phyloP scores from a whole-genome alignment of 2,888 invertebrate genomes.

The Tetragonula carbonaria region DNA sequence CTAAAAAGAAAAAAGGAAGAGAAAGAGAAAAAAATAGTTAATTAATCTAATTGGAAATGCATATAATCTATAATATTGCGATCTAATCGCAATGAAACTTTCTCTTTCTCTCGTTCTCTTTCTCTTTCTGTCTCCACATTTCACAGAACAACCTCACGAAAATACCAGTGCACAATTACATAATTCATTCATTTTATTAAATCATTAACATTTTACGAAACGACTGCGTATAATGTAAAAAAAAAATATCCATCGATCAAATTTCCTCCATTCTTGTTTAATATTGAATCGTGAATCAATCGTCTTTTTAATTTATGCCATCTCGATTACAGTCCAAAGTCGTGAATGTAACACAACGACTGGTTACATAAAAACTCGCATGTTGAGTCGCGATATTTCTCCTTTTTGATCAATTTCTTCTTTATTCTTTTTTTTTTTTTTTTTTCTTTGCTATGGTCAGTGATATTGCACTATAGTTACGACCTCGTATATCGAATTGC shows the following conservation, averaged over 20 bases:
- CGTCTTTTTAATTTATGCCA: not conserved
- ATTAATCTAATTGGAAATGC: not conserved
- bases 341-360: slow-evolving; percentile 18
- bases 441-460: not conserved
- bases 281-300: slow-evolving; percentile 3
- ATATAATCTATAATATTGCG: not conserved
- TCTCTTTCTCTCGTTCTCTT: not conserved
- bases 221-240: not conserved
- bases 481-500: slow-evolving; percentile 62
- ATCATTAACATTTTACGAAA: not conserved
- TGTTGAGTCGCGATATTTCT: not conserved
- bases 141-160: not conserved
- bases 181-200: slow-evolving; percentile 7
- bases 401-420: slow-evolving; percentile 13
- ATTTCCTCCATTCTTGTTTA: not conserved
- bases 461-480: slow-evolving; percentile 11
- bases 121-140: not conserved
- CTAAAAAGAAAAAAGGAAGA: too few species aligned
- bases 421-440: slow-evolving; percentile 7
- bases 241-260: not conserved
- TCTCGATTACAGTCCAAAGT: slow-evolving; percentile 11
- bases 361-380: slow-evolving; percentile 50
- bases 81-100: too few species aligned
- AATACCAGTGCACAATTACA: not conserved
- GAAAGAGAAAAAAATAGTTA: too few species aligned